Conservation (phyloP, 2,888 invertebrate genomes). For the Auanema sp. region DNA sequence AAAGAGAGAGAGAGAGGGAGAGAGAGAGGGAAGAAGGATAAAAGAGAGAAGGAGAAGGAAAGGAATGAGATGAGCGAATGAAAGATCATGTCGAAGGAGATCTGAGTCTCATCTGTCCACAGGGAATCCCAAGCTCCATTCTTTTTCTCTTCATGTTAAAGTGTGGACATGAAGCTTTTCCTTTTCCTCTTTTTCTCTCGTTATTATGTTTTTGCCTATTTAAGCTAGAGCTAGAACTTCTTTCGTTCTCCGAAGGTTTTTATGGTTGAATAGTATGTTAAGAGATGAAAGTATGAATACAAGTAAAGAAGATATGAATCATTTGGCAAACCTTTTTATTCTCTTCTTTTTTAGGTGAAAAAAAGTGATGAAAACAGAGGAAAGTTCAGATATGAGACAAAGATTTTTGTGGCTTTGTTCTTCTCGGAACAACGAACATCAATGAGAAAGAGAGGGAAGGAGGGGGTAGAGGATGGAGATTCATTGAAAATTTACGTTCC, state of each 20-base stretch:
- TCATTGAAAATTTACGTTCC: too few relatives aligned
- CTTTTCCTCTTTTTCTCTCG: too few relatives aligned
- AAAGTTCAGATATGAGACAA: slow-evolving; percentile 1
- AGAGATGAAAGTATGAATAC: background rate
- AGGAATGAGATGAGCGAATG: background rate
- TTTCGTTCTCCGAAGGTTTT: background rate
- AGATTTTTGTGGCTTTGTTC: background rate
- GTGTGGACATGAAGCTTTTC: too few relatives aligned
- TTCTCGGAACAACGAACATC: background rate
- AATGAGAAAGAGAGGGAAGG: background rate
- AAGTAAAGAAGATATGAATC: background rate
- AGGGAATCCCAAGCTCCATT: slow-evolving; percentile 8
- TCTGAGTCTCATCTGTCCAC: too few relatives aligned
- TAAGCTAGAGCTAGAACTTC: background rate
- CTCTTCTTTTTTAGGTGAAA: background rate
- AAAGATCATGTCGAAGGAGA: too few relatives aligned
- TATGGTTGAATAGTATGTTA: background rate
- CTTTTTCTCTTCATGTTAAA: slow-evolving; percentile 13
- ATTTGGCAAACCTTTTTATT: background rate
- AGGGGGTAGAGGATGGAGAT: background rate
- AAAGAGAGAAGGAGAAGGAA: background rate
- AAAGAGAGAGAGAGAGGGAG: too few relatives aligned
- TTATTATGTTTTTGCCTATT: background rate
- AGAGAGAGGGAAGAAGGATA: background rate
- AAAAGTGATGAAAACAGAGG: background rate